A percentile compares a stretch with the other conserved stretches of the same genome.
Conservation (phyloP, 2,113 vertebrate species). For the Pavo muticus region DNA sequence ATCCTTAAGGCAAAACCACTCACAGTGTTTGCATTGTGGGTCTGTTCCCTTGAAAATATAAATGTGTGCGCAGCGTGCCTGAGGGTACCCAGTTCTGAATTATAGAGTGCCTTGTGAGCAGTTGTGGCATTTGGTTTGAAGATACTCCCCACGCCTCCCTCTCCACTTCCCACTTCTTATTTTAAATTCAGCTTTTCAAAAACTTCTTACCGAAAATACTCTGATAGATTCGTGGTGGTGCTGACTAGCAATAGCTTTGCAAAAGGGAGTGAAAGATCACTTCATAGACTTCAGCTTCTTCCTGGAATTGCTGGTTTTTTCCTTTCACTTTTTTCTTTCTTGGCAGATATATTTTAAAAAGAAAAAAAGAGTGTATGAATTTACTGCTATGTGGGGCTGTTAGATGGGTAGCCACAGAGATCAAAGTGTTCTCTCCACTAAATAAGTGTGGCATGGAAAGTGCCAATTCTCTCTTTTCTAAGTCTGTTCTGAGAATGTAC, state of each 20-base stretch:
- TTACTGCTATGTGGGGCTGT: constrained; percentile 7
- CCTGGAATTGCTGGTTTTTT: constrained; percentile 58
- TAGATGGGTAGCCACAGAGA: constrained; percentile 30
- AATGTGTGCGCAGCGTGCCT: background rate
- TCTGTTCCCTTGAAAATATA: constrained; percentile 57
- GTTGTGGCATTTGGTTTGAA: constrained; percentile 61
- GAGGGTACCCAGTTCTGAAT: constrained; percentile 65
- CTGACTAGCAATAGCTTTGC: constrained; percentile 41
- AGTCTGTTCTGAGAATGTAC: background rate
- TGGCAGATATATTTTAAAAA: constrained; percentile 15
- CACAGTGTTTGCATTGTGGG: constrained; percentile 64
- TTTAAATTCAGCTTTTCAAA: constrained; percentile 66
- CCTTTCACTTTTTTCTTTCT: background rate
- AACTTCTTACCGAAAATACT: constrained; percentile 63
- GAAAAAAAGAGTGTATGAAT: background rate
- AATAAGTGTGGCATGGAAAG: constrained; percentile 24
- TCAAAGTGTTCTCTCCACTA: background rate
- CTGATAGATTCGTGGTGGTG: constrained; percentile 49
- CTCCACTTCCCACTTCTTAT: constrained; percentile 43
- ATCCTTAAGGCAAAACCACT: constrained; percentile 35
- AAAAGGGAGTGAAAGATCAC: constrained; percentile 37
- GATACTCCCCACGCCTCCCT: constrained; percentile 34
- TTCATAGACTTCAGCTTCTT: constrained; percentile 47
- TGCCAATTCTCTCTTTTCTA: background rate
- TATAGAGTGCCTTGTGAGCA: constrained; percentile 61